Percentiles rank a stretch among this genome's conserved stretches.
phyloP scores from a whole-genome alignment of 2,797 vertebrate genomes.

The Phoebastria nigripes region DNA sequence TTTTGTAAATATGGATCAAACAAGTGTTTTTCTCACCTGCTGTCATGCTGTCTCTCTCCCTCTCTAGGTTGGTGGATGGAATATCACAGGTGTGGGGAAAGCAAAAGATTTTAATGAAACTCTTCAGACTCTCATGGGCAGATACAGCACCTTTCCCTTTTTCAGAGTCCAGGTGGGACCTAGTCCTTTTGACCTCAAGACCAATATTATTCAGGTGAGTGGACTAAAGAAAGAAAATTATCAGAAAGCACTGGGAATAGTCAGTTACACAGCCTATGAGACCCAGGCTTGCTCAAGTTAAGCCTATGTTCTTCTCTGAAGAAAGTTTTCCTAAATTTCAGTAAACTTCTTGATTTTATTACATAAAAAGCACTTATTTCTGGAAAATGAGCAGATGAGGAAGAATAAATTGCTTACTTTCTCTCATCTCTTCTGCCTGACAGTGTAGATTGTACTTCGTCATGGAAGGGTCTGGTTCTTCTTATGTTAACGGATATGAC shows the following conservation, averaged over 20 bases:
- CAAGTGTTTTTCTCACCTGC: neutral
- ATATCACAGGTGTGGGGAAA: conserved; percentile 75
- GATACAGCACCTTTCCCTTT: conserved; percentile 89
- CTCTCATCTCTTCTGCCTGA: neutral
- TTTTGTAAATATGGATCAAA: neutral
- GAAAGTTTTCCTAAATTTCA: neutral
- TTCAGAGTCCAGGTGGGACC: conserved; percentile 84
- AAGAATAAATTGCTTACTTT: neutral
- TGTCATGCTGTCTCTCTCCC: neutral
- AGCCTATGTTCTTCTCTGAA: neutral
- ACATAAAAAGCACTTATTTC: neutral
- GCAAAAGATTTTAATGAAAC: conserved; percentile 85
- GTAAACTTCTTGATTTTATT: neutral
- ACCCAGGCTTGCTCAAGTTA: neutral
- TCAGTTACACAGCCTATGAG: neutral
- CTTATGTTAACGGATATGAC: neutral
- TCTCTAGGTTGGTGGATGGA: conserved; percentile 87
- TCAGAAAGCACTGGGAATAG: neutral
- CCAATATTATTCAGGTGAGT: conserved; percentile 75
- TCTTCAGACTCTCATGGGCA: conserved; percentile 84
- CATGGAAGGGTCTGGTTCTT: neutral
- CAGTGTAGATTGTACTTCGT: neutral
- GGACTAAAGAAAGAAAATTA: neutral
- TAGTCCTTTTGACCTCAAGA: conserved; percentile 68
- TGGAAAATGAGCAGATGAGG: neutral